Base-by-base conservation (phyloP, 2,888 invertebrate species). In the Eupeodes luniger region DNA sequence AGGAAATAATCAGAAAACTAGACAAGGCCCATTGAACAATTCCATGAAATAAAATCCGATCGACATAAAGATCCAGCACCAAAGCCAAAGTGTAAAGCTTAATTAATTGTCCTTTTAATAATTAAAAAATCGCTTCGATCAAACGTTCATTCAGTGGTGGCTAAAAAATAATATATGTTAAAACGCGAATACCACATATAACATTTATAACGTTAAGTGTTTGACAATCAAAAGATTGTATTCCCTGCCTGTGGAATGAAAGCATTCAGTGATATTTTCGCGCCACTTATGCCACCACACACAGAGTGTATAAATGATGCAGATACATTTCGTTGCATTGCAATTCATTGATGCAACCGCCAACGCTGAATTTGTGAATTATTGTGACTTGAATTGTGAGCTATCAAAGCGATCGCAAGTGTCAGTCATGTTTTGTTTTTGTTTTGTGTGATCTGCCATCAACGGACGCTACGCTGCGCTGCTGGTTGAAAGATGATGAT, bases 31-130 rank as follows among this genome's bases (percentile, higher is more conserved):
- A 83, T 87, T 87, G 51, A 47, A n/a, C n/a, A 51, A 27, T 87
- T 83, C 83, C 49, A 66, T 66, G 83, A 80, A 87, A 76, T 76
- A 55, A 66, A 74, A 67, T 74, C 66, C 44, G 19, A 70, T 70
- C 14, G 19, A 55, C 10, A 40, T 1, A 9, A n/a, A 27, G 49
- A 59, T 49, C 16, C 59, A 67, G 34, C 64, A 19, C 36, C 34
- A 36, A 27, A 40, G 34, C 51, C 72, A 74, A 79, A 69, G 44
- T 67, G 76, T 69, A 57, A 16, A 72, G 59, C 77, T 84, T 84
- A 87, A 87, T 87, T 87, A 84, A 87, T 87, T 87, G 87, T 86
- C 83, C 76, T 84, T 76, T 87, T 80, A 80, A 80, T 87, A 79
- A 62, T 61, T 19, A 11, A 77, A 27, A 27, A 44, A 66, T 74